Evolutionary conservation across 1,140 invertebrate species (phyloP), one percentile per base, ranked within the genome.

Genomic region (Aphelenchoides avenae): DNA sequence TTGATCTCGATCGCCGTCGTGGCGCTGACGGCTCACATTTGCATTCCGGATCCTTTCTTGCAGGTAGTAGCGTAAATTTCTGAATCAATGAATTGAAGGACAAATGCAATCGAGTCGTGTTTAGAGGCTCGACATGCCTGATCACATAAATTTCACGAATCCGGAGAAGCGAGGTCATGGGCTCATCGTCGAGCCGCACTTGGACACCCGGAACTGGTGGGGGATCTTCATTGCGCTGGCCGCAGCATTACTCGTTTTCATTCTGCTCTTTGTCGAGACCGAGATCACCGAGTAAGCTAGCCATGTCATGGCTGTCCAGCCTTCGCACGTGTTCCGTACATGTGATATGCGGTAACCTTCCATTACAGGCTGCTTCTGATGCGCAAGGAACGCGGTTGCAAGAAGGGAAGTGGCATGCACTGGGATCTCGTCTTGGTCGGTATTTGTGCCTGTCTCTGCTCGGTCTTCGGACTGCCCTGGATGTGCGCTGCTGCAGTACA

Each of bases 1-100:
- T 89, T 91, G 1, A 92, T 95, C 62, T 89, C 91, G n/a, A 91
- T 97, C 58, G 81, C 91, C n/a, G 77, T 86, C 2, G 94, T 96
- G 84, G 89, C 89, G 9, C 24, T 70, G 20, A 33, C 48, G 7
- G 89, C 91, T 71, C 87, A 84, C 68, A 68, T 87, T 2, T 83
- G 87, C 47, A 82, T 85, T 15, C 66, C 68, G 11, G 87, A 79
- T 57, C 72, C 88, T 0, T 86, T 87, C 71, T 89, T 90, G 66
- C 72, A 58, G 58, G n/a, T n/a, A n/a, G n/a, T n/a, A n/a, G n/a
- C n/a, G n/a, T n/a, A n/a, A n/a, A n/a, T n/a, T n/a, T n/a, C n/a
- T n/a, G n/a, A n/a, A n/a, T n/a, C n/a, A n/a, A n/a, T n/a, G n/a
- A n/a, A n/a, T n/a, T n/a, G n/a, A n/a, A n/a, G n/a, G n/a, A n/a